Conservation (phyloP, 2,113 vertebrate species). For the Nycticorax nycticorax region DNA sequence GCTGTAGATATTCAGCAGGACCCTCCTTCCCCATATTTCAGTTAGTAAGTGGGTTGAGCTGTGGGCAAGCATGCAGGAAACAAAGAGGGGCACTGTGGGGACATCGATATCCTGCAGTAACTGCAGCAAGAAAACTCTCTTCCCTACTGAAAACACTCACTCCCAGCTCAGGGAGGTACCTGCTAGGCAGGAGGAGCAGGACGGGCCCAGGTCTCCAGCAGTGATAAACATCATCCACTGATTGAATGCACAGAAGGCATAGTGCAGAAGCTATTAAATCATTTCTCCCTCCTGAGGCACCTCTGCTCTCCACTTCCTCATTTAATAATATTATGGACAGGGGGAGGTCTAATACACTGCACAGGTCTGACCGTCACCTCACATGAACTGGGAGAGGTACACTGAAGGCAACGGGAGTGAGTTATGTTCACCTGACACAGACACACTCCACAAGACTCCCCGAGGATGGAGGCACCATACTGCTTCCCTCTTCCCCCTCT, state of each 20-base stretch:
- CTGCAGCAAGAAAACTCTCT: background rate
- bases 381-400: background rate
- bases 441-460: accelerated
- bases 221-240: background rate
- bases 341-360: background rate
- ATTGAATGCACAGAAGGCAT: background rate
- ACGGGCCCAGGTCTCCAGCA: background rate
- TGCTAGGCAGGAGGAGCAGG: background rate
- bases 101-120: background rate
- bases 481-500: background rate
- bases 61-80: background rate
- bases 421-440: background rate
- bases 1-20: background rate
- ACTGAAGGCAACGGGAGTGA: background rate
- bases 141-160: background rate
- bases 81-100: background rate
- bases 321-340: background rate
- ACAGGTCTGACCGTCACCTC: background rate
- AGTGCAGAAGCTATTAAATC: background rate
- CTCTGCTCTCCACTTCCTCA: background rate
- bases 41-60: background rate
- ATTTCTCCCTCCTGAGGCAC: background rate
- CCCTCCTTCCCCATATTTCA: background rate
- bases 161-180: background rate
- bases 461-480: background rate